These are phyloP conservation scores for Arvicanthis niloticus DNA, from an alignment of 2,113 vertebrate species.

Conservation along the genomic window DNA sequence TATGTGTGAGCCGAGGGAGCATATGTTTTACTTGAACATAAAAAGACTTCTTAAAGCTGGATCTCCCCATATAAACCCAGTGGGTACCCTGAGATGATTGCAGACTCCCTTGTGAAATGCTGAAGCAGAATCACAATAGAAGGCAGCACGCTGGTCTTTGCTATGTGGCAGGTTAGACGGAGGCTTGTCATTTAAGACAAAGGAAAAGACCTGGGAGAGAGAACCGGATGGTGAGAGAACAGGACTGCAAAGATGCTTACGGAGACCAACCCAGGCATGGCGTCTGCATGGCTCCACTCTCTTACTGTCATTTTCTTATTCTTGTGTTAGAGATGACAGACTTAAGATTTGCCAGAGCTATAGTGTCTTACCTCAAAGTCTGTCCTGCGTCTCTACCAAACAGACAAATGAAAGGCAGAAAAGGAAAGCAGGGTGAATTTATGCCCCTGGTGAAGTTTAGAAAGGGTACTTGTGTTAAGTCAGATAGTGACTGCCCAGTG, in stretches of 20 bases:
- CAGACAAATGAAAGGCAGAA: background rate
- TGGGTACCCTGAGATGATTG: background rate
- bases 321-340: background rate
- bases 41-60: background rate
- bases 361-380: background rate
- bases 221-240: background rate
- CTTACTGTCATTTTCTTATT: background rate
- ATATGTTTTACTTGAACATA: slow-evolving; percentile 36
- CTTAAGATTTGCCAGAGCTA: background rate
- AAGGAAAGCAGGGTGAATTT: background rate
- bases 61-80: background rate
- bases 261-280: background rate
- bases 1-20: background rate
- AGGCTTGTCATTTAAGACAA: background rate
- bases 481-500: background rate
- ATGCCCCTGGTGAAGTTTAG: background rate
- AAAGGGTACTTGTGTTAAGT: background rate
- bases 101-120: background rate
- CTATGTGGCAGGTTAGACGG: background rate
- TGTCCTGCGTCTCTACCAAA: background rate
- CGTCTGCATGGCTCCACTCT: background rate
- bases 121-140: background rate
- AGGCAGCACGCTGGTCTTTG: background rate
- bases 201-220: background rate
- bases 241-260: background rate